These are phyloP conservation scores for Andrena bicolor DNA, from an alignment of 2,888 invertebrate species.

Conservation along the genomic window DNA sequence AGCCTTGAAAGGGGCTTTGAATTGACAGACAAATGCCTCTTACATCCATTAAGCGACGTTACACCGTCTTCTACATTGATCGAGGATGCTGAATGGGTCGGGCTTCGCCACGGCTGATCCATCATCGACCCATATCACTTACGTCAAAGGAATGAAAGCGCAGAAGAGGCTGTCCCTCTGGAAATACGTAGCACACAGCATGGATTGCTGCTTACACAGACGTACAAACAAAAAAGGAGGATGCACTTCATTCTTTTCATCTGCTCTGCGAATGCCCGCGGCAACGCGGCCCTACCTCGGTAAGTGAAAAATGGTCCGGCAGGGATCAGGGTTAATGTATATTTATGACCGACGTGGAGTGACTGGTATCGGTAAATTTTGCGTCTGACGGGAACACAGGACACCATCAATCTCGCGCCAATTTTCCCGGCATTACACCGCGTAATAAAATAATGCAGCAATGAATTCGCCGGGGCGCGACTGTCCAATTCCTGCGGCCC, in stretches of 20 bases:
- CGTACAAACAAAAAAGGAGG: not conserved
- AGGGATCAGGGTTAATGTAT: constrained; percentile 15
- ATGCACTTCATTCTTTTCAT: not conserved
- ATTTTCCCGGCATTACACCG: constrained; percentile 25
- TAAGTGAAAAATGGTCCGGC: constrained; percentile 31
- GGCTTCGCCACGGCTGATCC: constrained; percentile 9
- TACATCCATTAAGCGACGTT: not conserved
- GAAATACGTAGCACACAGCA: not conserved
- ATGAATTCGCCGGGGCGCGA: constrained; percentile 38
- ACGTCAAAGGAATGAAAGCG: not conserved
- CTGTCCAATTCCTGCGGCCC: constrained; percentile 47
- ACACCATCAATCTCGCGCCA: constrained; percentile 42
- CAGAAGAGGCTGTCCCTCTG: not conserved
- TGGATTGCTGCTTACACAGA: not conserved
- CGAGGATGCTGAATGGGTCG: not conserved
- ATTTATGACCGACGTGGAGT: constrained; percentile 16
- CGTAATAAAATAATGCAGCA: constrained; percentile 52
- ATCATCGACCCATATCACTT: constrained; percentile 30
- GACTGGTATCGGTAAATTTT: constrained; percentile 20
- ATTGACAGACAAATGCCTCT: not conserved
- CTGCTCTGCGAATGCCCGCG: not conserved
- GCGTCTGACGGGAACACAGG: constrained; percentile 35
- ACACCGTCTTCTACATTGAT: not conserved
- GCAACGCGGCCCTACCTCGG: not conserved
- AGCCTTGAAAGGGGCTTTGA: not conserved